Evolutionary conservation across 1,140 invertebrate genomes (phyloP).

Genomic region (Zaprionus davidi): DNA sequence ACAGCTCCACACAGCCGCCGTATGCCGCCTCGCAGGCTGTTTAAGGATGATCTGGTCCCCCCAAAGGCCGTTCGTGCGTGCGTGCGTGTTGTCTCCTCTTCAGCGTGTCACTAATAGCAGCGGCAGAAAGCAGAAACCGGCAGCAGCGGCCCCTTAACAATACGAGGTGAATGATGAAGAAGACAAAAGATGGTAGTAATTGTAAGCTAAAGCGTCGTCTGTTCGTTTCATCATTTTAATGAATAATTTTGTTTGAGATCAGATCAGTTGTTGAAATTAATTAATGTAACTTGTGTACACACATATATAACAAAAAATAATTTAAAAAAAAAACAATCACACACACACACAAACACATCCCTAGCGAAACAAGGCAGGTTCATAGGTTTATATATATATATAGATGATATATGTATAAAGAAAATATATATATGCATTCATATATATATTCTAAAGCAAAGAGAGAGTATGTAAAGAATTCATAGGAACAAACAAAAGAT

Average conservation of each 20-base stretch:
- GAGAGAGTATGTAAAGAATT: slow-evolving; percentile 64
- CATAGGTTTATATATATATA: slow-evolving; percentile 57
- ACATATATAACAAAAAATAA: slow-evolving; percentile 53
- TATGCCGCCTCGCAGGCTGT: slow-evolving; percentile 84
- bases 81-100: slow-evolving; percentile 49
- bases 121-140: background rate
- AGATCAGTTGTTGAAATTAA: slow-evolving; percentile 83
- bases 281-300: slow-evolving; percentile 75
- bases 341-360: slow-evolving; percentile 40
- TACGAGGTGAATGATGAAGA: slow-evolving; percentile 73
- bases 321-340: slow-evolving; percentile 47
- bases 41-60: slow-evolving; percentile 53
- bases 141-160: slow-evolving; percentile 15
- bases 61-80: slow-evolving; percentile 19
- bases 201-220: slow-evolving; percentile 83
- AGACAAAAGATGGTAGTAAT: slow-evolving; percentile 76
- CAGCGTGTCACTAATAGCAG: slow-evolving; percentile 15
- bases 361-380: slow-evolving; percentile 70
- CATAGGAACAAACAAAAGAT: slow-evolving; percentile 12
- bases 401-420: slow-evolving; percentile 39
- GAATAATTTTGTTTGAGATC: slow-evolving; percentile 69
- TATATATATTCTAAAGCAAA: slow-evolving; percentile 69
- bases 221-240: slow-evolving; percentile 73
- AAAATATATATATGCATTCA: slow-evolving; percentile 41
- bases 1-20: slow-evolving; percentile 83